phyloP scores from a whole-genome alignment of 2,888 invertebrate genomes.

The Sminthurides aquaticus region DNA sequence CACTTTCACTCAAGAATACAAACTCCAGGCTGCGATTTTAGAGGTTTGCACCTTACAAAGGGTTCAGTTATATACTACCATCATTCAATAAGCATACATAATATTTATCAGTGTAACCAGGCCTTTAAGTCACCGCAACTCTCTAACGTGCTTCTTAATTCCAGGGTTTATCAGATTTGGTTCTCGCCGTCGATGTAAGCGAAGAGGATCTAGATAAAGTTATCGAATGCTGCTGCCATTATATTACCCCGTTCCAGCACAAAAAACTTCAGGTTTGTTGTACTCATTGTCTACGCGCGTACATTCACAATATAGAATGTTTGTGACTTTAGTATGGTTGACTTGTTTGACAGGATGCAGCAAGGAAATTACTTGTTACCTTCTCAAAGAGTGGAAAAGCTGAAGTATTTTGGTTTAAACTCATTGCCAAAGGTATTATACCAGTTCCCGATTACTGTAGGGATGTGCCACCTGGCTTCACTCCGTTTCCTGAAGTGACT shows the following conservation, averaged over 20 bases:
- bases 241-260: constrained; percentile 36
- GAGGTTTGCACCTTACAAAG: constrained; percentile 30
- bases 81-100: not conserved
- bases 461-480: not conserved
- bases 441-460: not conserved
- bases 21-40: constrained; percentile 36
- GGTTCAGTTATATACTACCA: constrained; percentile 1
- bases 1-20: constrained; percentile 40
- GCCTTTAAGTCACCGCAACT: too few species aligned
- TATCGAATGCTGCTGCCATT: constrained; percentile 33
- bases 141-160: too few species aligned
- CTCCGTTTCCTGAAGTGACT: not conserved
- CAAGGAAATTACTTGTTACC: constrained; percentile 25
- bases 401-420: constrained; percentile 36
- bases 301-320: too few species aligned
- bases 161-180: constrained; percentile 34
- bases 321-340: not conserved
- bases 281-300: too few species aligned
- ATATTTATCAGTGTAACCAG: not conserved
- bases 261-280: constrained; percentile 34
- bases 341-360: constrained; percentile 30
- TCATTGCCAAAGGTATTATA: constrained; percentile 24
- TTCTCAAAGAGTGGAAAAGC: constrained; percentile 23
- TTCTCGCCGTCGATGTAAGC: constrained; percentile 32
- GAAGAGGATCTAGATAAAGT: constrained; percentile 39